phyloP scores from a whole-genome alignment of 1,140 invertebrate species.

The Bombus confusus region DNA sequence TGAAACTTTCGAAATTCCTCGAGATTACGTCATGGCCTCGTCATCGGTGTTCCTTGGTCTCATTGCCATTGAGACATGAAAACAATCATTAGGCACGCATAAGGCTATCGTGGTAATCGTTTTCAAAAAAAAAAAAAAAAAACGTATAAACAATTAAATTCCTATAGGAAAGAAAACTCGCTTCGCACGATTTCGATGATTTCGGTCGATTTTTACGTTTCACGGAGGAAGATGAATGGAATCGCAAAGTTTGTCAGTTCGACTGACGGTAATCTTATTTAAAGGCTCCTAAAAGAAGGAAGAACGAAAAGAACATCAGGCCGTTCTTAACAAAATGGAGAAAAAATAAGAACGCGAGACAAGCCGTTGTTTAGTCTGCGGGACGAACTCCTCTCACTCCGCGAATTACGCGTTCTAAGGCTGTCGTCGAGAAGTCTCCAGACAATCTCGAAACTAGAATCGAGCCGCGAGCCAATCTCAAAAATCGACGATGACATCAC shows the following conservation, averaged over 20 bases:
- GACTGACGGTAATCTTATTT: too few species aligned
- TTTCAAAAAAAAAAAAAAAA: too few species aligned
- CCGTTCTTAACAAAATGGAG: background rate
- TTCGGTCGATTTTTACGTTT: too few species aligned
- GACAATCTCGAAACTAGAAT: slow-evolving; percentile 53
- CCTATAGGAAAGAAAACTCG: too few species aligned
- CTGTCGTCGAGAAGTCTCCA: slow-evolving; percentile 12
- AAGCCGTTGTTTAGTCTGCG: slow-evolving; percentile 25
- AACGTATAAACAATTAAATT: too few species aligned
- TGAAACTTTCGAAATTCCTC: slow-evolving; percentile 61
- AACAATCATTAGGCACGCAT: background rate
- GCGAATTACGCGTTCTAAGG: too few species aligned
- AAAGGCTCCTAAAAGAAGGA: background rate
- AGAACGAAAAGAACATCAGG: background rate
- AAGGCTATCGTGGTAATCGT: too few species aligned
- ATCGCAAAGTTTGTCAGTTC: too few species aligned
- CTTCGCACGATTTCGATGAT: too few species aligned
- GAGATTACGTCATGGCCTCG: slow-evolving; percentile 38
- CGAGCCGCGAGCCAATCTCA: slow-evolving; percentile 54
- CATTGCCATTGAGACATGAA: slow-evolving; percentile 16
- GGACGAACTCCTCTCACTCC: background rate
- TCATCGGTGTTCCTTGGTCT: slow-evolving; percentile 6
- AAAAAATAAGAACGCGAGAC: background rate
- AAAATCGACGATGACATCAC: slow-evolving; percentile 68
- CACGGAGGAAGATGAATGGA: rapidly evolving